Percentiles rank a stretch among this genome's conserved stretches.
These are phyloP conservation scores for Nycticebus coucang DNA, from an alignment of 2,113 vertebrate genomes.

Conservation along the genomic window DNA sequence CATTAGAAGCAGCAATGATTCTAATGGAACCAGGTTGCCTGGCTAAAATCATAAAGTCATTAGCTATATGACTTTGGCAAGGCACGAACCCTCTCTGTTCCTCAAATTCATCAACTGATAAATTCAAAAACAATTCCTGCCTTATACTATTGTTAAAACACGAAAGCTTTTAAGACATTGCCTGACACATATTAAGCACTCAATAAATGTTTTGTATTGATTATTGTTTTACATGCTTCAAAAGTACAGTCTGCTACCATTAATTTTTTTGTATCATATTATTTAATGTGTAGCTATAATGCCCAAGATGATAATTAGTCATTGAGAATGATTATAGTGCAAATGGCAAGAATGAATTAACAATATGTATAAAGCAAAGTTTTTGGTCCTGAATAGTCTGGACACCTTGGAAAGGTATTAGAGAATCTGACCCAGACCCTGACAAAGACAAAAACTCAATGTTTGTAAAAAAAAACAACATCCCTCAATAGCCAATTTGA, in stretches of 20 bases:
- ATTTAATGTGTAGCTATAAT: background rate
- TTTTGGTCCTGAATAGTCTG: background rate
- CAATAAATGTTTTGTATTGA: background rate
- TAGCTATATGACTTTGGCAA: background rate
- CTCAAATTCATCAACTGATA: constrained; percentile 22
- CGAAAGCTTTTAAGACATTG: background rate
- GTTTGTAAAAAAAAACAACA: background rate
- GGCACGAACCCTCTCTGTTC: background rate
- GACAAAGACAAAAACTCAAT: background rate
- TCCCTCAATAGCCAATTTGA: background rate
- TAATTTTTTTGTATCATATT: constrained; percentile 16
- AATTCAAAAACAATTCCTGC: background rate
- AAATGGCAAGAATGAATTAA: constrained; percentile 44
- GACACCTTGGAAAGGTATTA: background rate
- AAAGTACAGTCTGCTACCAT: background rate
- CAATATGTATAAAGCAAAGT: background rate
- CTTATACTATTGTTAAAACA: background rate
- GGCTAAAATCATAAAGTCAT: background rate
- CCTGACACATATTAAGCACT: background rate
- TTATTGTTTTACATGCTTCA: background rate
- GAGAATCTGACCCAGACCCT: background rate
- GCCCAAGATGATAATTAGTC: background rate
- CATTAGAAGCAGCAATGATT: background rate
- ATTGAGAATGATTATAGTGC: background rate
- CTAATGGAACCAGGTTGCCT: background rate